A percentile compares a stretch with the other conserved stretches of the same genome.
These are phyloP conservation scores for Microcebus griseorufus DNA, from an alignment of 2,113 vertebrate species.

Conservation along the genomic window DNA sequence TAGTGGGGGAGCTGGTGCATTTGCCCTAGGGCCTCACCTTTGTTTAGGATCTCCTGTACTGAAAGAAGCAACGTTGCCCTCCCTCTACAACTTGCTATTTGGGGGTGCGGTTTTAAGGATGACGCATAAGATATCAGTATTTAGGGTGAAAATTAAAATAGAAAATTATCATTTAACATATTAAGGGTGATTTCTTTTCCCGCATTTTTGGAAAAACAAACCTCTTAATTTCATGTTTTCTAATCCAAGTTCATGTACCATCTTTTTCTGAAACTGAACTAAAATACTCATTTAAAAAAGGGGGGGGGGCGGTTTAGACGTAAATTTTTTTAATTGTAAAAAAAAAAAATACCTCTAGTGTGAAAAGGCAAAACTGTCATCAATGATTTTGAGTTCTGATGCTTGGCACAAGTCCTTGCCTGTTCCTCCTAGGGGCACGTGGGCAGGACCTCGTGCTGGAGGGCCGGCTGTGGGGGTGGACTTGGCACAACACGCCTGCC, in stretches of 20 bases:
- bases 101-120: not conserved
- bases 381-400: not conserved
- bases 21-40: not conserved
- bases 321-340: not conserved
- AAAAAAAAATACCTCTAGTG: not conserved
- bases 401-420: accelerated
- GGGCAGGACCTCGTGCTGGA: accelerated
- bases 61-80: not conserved
- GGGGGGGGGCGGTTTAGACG: not conserved
- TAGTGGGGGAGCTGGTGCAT: not conserved
- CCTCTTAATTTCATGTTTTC: too few relatives aligned
- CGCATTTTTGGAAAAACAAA: too few relatives aligned
- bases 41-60: not conserved
- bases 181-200: too few relatives aligned
- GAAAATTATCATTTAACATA: too few relatives aligned
- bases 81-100: accelerated
- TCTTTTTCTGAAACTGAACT: too few relatives aligned
- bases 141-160: not conserved
- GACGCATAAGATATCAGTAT: accelerated
- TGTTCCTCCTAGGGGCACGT: not conserved
- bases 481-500: too few relatives aligned
- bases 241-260: too few relatives aligned
- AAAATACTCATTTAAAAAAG: too few relatives aligned
- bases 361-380: not conserved
- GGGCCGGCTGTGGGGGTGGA: not conserved